A percentile compares a stretch with the other conserved stretches of the same genome.
Evolutionary conservation across 2,888 invertebrate genomes (phyloP).

Genomic region (Agrotis ipsilon): DNA sequence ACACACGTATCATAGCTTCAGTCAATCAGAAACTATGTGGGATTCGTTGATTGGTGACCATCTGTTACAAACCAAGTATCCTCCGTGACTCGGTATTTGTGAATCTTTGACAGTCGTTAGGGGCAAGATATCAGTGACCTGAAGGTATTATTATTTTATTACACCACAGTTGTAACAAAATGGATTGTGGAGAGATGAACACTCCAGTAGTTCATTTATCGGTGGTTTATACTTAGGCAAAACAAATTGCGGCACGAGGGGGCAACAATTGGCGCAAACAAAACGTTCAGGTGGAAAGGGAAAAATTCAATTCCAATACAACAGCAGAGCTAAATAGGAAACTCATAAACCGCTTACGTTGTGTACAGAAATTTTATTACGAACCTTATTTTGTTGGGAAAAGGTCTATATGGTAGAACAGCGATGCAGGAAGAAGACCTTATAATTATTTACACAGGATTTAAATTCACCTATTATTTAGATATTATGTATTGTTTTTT

Average conservation of each 20-base stretch:
- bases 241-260: conserved; percentile 63
- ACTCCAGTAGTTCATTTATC: conserved; percentile 35
- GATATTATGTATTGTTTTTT: too few relatives aligned
- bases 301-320: conserved; percentile 72
- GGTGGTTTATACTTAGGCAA: conserved; percentile 56
- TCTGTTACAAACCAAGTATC: background rate
- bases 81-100: background rate
- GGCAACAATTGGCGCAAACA: conserved; percentile 58
- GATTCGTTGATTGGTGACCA: too few relatives aligned
- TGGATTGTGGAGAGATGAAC: background rate
- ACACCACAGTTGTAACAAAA: too few relatives aligned
- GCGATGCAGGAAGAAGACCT: conserved; percentile 5
- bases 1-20: too few relatives aligned
- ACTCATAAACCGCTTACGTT: conserved; percentile 79
- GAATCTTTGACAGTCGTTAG: background rate
- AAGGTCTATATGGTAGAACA: conserved; percentile 11
- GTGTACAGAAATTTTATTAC: conserved; percentile 72
- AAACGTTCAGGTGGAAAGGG: conserved; percentile 64
- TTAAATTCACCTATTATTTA: too few relatives aligned
- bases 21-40: too few relatives aligned
- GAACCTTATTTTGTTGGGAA: conserved; percentile 60
- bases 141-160: background rate
- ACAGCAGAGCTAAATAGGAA: conserved; percentile 74
- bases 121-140: background rate
- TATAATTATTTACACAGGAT: background rate